Evolutionary conservation across 2,797 vertebrate genomes (phyloP).

Genomic region (Diceros bicornis): DNA sequence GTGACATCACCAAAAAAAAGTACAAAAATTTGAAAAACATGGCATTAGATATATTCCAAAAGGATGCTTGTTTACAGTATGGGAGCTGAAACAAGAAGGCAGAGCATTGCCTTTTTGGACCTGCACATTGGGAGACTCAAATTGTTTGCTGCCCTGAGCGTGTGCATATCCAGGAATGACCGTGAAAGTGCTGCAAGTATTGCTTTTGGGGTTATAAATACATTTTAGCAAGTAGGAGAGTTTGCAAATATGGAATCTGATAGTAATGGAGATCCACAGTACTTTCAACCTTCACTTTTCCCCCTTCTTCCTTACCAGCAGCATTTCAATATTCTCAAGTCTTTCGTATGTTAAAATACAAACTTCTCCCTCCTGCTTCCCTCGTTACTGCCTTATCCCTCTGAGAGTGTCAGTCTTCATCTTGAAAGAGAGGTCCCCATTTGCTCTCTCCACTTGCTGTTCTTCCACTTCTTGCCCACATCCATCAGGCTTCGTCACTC

Average conservation of each 20-base stretch:
- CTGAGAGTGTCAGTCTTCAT: neutral
- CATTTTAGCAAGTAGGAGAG: neutral
- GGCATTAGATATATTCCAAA: neutral
- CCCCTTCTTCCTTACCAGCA: neutral
- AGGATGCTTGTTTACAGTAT: neutral
- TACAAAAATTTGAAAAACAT: neutral
- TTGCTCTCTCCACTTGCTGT: neutral
- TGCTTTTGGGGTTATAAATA: neutral
- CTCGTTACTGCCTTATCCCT: neutral
- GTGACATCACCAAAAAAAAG: neutral
- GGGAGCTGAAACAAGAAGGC: neutral
- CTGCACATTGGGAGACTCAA: neutral
- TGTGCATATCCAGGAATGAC: neutral
- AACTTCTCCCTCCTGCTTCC: neutral
- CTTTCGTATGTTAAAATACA: neutral
- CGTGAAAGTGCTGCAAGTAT: neutral
- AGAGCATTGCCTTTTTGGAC: neutral
- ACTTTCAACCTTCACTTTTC: neutral
- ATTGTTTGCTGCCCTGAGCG: neutral
- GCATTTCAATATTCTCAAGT: neutral
- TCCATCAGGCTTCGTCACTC: neutral
- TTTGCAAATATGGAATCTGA: neutral
- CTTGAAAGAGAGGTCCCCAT: neutral
- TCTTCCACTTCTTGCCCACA: neutral
- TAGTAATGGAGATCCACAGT: neutral